phyloP scores from a whole-genome alignment of 2,888 invertebrate genomes.

The Tipula lateralis region DNA sequence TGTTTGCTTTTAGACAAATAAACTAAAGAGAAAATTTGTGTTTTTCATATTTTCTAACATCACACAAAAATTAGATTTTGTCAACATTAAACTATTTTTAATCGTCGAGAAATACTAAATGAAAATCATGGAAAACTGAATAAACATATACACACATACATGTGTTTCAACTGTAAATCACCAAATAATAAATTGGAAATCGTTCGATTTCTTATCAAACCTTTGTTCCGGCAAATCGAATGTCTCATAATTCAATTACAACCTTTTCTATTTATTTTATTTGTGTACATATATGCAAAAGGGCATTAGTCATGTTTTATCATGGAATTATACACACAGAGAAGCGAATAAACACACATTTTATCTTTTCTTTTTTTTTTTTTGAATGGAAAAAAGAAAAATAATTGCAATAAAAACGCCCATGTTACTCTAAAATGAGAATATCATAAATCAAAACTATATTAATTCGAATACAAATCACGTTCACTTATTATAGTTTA shows the following conservation, averaged over 20 bases:
- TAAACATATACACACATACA: neutral
- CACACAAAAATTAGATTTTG: neutral
- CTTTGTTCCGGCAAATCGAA: neutral
- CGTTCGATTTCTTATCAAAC: neutral
- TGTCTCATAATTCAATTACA: neutral
- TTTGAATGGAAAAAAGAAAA: constrained; percentile 6
- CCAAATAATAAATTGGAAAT: neutral
- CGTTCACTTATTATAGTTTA: neutral
- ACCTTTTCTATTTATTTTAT: neutral
- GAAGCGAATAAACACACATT: constrained; percentile 25
- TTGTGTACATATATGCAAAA: neutral
- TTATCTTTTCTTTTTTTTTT: neutral
- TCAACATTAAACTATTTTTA: constrained; percentile 7
- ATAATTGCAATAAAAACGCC: constrained; percentile 19
- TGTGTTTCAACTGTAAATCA: neutral
- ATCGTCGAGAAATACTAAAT: neutral
- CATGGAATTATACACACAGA: constrained; percentile 25
- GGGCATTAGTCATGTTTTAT: constrained; percentile 26
- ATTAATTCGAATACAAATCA: neutral
- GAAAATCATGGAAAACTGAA: neutral
- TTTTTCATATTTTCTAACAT: neutral
- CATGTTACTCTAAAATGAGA: constrained; percentile 14
- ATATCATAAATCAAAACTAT: neutral
- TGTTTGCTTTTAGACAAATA: neutral
- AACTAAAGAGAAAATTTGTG: neutral